phyloP scores from a whole-genome alignment of 2,113 vertebrate species.

The Castor canadensis region DNA sequence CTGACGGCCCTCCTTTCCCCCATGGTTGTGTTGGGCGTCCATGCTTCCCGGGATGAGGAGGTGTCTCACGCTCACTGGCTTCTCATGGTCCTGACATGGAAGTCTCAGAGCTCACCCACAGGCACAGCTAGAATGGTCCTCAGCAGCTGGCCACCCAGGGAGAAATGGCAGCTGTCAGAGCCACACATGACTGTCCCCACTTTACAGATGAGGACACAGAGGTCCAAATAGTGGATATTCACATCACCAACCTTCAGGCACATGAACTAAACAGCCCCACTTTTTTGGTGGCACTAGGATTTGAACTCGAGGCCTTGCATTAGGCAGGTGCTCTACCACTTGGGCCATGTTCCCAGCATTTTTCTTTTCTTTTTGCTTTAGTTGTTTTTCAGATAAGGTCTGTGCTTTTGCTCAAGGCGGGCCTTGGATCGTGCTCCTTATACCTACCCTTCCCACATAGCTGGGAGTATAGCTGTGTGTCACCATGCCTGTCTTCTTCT shows the following conservation, averaged over 20 bases:
- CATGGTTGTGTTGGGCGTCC: rapidly evolving
- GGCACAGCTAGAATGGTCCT: rapidly evolving
- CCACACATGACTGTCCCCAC: rapidly evolving
- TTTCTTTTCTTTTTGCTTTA: too few species aligned
- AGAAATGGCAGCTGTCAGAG: neutral
- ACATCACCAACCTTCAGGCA: rapidly evolving
- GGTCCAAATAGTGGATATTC: rapidly evolving
- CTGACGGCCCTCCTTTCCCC: neutral
- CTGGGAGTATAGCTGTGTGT: too few species aligned
- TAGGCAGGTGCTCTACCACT: too few species aligned
- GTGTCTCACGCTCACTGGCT: neutral
- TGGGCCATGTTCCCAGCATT: too few species aligned
- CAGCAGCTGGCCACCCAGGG: neutral
- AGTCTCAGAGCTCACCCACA: neutral
- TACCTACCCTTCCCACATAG: too few species aligned
- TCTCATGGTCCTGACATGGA: too few species aligned
- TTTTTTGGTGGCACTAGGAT: neutral
- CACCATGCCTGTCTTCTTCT: too few species aligned
- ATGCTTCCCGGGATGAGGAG: rapidly evolving
- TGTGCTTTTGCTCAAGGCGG: too few species aligned
- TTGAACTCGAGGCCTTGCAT: too few species aligned
- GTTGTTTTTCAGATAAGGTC: too few species aligned
- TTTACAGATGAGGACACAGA: neutral
- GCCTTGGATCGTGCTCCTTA: too few species aligned
- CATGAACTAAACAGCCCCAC: rapidly evolving